Evolutionary conservation across 2,113 vertebrate species (phyloP).

Genomic region (Microcebus ravelobensis): DNA sequence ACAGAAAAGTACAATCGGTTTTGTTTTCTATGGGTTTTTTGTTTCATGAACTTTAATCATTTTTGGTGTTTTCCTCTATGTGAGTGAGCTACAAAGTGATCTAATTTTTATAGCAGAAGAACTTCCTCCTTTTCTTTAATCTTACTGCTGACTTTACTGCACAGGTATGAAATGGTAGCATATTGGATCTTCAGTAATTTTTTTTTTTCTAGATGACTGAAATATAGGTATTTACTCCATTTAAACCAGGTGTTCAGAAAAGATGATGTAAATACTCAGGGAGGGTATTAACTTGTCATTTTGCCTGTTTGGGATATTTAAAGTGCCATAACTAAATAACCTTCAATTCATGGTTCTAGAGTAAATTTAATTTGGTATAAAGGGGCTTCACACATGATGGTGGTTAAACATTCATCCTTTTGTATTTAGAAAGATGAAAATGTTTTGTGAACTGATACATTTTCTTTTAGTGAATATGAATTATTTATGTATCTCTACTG

Average conservation of each 20-base stretch:
- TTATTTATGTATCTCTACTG: slow-evolving; percentile 57
- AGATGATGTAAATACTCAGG: slow-evolving; percentile 69
- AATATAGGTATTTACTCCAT: slow-evolving; percentile 52
- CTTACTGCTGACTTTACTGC: slow-evolving; percentile 13
- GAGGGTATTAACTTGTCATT: slow-evolving; percentile 63
- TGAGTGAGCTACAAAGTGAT: neutral
- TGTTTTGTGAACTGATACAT: slow-evolving; percentile 29
- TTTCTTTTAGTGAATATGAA: slow-evolving; percentile 51
- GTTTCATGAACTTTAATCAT: neutral
- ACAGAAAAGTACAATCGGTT: neutral
- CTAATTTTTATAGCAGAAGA: neutral
- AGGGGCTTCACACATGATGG: neutral
- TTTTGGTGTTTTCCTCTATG: neutral
- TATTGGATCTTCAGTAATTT: slow-evolving; percentile 9
- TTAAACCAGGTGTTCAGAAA: slow-evolving; percentile 62
- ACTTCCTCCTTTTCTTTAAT: neutral
- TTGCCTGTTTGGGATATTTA: slow-evolving; percentile 34
- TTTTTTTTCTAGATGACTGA: slow-evolving; percentile 14
- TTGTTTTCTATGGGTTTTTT: neutral
- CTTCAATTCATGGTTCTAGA: slow-evolving; percentile 48
- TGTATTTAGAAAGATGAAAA: slow-evolving; percentile 45
- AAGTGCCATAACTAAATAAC: slow-evolving; percentile 35
- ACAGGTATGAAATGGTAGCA: neutral
- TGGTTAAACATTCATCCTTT: slow-evolving; percentile 49
- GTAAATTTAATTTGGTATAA: slow-evolving; percentile 63